Evolutionary conservation across 2,113 vertebrate genomes (phyloP).

Genomic region (Gasterosteus aculeatus): DNA sequence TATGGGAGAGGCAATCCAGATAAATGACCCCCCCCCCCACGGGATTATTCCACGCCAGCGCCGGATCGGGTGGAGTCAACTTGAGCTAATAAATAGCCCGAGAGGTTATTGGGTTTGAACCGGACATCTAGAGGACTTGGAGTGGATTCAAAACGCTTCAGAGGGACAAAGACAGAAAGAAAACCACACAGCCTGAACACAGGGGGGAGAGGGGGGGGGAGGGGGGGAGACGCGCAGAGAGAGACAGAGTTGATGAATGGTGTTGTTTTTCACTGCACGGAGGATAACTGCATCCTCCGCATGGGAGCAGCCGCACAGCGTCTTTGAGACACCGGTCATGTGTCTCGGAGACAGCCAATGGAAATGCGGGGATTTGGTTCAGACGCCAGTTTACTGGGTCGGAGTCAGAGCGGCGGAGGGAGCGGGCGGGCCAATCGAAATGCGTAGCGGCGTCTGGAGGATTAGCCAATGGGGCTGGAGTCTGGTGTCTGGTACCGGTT

Average conservation of each 20-base stretch:
- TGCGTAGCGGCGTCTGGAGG: conserved; percentile 63
- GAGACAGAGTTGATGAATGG: conserved; percentile 76
- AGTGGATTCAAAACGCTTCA: conserved; percentile 49
- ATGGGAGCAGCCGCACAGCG: conserved; percentile 66
- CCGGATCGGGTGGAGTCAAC: conserved; percentile 40
- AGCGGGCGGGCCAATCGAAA: conserved; percentile 73
- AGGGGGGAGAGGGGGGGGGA: conserved; percentile 54
- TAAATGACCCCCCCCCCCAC: conserved; percentile 42
- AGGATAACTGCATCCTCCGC: conserved; percentile 78
- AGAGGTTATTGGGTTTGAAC: conserved; percentile 60
- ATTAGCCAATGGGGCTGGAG: conserved; percentile 76
- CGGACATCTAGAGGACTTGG: conserved; percentile 58
- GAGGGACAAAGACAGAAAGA: conserved; percentile 63
- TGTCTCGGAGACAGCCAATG: conserved; percentile 83
- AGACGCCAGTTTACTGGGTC: conserved; percentile 83
- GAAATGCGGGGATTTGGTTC: conserved; percentile 70
- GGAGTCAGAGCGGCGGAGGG: conserved; percentile 70
- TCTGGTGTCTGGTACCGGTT: conserved; percentile 80
- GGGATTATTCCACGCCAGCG: conserved; percentile 41
- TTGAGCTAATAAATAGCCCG: conserved; percentile 39
- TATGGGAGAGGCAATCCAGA: conserved; percentile 38
- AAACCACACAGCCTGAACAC: conserved; percentile 58
- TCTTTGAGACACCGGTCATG: conserved; percentile 72
- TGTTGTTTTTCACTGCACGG: conserved; percentile 75
- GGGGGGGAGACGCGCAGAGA: conserved; percentile 46